phyloP scores from a whole-genome alignment of 2,113 vertebrate species.

The Chunga burmeisteri region DNA sequence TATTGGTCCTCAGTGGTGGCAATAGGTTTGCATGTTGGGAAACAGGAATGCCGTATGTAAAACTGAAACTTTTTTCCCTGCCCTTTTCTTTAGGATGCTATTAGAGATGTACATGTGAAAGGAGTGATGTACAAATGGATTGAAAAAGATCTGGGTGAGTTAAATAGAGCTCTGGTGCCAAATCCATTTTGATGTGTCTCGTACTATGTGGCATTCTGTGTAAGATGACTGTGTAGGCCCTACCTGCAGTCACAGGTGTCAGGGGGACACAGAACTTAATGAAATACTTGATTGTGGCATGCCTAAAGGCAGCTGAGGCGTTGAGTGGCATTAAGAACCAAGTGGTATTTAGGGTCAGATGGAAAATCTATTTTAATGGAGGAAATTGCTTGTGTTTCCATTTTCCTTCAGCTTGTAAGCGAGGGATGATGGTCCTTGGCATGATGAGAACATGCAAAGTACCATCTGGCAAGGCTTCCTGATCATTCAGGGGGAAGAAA shows the following conservation, averaged over 20 bases:
- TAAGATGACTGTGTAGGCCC: neutral
- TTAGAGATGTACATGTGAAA: conserved; percentile 82
- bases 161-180: neutral
- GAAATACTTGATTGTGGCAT: neutral
- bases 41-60: neutral
- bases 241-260: neutral
- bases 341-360: neutral
- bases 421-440: neutral
- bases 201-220: neutral
- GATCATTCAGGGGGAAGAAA: neutral
- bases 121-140: conserved; percentile 86
- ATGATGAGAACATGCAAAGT: neutral
- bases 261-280: neutral
- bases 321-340: neutral
- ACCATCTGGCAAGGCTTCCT: neutral
- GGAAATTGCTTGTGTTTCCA: neutral
- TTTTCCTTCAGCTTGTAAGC: neutral
- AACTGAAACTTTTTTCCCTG: neutral
- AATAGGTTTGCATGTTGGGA: neutral
- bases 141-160: conserved; percentile 81
- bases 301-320: neutral
- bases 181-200: neutral
- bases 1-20: neutral
- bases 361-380: neutral
- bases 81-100: conserved; percentile 73